Percentiles rank a stretch among this genome's conserved stretches.
Evolutionary conservation across 2,113 vertebrate species (phyloP).

Genomic region (Halcyon malimbica): DNA sequence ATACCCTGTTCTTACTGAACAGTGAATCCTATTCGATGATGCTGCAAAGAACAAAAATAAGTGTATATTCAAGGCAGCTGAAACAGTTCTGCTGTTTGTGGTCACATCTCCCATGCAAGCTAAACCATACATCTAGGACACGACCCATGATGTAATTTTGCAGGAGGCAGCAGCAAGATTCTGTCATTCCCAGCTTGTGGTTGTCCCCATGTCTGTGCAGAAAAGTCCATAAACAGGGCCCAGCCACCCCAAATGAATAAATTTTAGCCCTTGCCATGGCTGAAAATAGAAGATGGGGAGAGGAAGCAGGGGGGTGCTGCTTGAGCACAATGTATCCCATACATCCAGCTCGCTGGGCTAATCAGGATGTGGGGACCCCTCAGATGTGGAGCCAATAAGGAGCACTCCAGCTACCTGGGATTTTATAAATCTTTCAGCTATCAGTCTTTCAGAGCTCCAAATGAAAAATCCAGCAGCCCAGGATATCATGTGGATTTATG

Average conservation of each 20-base stretch:
- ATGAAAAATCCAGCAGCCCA: conserved; percentile 68
- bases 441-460: conserved; percentile 62
- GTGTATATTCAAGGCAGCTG: not conserved
- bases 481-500: conserved; percentile 68
- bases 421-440: conserved; percentile 69
- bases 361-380: not conserved
- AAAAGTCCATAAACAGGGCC: not conserved
- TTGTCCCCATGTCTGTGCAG: fast-evolving
- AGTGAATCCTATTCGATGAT: not conserved
- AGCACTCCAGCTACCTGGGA: conserved; percentile 31
- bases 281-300: not conserved
- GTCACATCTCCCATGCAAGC: fast-evolving
- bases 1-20: not conserved
- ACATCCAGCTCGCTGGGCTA: not conserved
- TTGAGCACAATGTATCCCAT: conserved; percentile 26
- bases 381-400: conserved; percentile 44
- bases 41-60: not conserved
- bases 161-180: not conserved
- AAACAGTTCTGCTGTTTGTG: not conserved
- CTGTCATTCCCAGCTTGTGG: not conserved
- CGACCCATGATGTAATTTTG: not conserved
- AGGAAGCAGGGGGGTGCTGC: not conserved
- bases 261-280: not conserved
- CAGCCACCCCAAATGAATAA: not conserved
- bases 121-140: not conserved